phyloP scores from a whole-genome alignment of 2,113 vertebrate genomes.

The Chamaetylas fuelleborni region DNA sequence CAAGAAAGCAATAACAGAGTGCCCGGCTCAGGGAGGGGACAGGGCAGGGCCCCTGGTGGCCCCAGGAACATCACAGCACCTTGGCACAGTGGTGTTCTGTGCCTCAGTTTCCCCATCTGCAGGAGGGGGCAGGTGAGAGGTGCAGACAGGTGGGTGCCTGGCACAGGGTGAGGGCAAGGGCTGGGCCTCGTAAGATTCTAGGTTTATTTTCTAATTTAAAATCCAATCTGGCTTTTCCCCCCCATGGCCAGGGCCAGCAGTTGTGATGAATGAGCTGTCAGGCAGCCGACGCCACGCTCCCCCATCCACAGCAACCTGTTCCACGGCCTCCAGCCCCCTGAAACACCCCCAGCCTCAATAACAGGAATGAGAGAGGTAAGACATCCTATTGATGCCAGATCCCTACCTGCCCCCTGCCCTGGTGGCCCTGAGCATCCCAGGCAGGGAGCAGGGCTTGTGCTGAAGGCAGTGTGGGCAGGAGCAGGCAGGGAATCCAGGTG shows the following conservation, averaged over 20 bases:
- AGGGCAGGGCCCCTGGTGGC: not conserved
- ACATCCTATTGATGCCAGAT: accelerated
- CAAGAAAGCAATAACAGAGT: not conserved
- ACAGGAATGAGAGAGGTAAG: accelerated
- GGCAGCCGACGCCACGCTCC: not conserved
- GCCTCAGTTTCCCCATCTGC: not conserved
- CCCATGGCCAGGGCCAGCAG: constrained; percentile 36
- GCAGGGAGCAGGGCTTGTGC: not conserved
- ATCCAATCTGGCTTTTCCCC: constrained; percentile 70
- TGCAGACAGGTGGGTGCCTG: accelerated
- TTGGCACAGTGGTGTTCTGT: accelerated
- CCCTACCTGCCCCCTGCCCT: not conserved
- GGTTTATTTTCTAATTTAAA: constrained; percentile 74
- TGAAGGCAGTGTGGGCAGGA: not conserved
- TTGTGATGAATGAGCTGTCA: constrained; percentile 70
- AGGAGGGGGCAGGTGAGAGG: not conserved
- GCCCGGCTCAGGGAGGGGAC: not conserved
- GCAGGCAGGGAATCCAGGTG: not conserved
- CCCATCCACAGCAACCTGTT: not conserved
- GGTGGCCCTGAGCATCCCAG: not conserved
- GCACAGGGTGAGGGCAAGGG: not conserved
- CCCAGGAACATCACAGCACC: not conserved
- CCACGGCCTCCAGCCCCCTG: not conserved
- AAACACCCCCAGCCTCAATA: not conserved
- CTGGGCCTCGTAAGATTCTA: not conserved